phyloP scores from a whole-genome alignment of 2,113 vertebrate species.

The Cololabis saira region DNA sequence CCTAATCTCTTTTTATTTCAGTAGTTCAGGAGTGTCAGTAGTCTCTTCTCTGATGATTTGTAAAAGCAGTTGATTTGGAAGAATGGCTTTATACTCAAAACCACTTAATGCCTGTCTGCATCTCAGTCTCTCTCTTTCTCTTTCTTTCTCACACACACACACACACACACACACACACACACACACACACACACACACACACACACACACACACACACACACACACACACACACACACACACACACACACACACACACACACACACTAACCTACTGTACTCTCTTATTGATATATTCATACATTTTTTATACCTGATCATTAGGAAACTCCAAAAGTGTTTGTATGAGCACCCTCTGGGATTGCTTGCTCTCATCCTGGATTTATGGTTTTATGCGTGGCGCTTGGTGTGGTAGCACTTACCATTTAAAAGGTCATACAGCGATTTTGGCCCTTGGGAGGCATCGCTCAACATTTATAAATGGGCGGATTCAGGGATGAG shows the following conservation, averaged over 20 bases:
- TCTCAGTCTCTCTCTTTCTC: conserved; percentile 44
- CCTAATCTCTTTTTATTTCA: conserved; percentile 44
- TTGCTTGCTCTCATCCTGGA: conserved; percentile 59
- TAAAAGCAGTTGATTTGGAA: conserved; percentile 52
- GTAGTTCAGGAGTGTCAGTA: conserved; percentile 26
- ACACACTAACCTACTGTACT: conserved; percentile 52
- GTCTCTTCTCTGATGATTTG: conserved; percentile 33
- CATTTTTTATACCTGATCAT: conserved; percentile 78
- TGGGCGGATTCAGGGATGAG: conserved; percentile 30
- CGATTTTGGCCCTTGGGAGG: conserved; percentile 55
- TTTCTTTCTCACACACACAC: neutral
- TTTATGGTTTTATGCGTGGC: conserved; percentile 67
- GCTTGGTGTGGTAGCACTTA: conserved; percentile 73
- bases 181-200: conserved; percentile 10
- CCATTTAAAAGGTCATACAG: conserved; percentile 74
- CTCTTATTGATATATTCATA: conserved; percentile 75
- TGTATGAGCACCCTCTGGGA: conserved; percentile 53
- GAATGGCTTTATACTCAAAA: conserved; percentile 27
- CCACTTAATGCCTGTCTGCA: conserved; percentile 60
- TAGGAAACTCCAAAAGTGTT: conserved; percentile 66
- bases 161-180: conserved; percentile 14
- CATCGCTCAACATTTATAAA: conserved; percentile 46
- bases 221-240: conserved; percentile 5
- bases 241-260: conserved; percentile 7
- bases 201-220: conserved; percentile 12